A percentile compares a stretch with the other conserved stretches of the same genome.
phyloP scores from a whole-genome alignment of 2,888 invertebrate genomes.

The Syrista parreyssii region DNA sequence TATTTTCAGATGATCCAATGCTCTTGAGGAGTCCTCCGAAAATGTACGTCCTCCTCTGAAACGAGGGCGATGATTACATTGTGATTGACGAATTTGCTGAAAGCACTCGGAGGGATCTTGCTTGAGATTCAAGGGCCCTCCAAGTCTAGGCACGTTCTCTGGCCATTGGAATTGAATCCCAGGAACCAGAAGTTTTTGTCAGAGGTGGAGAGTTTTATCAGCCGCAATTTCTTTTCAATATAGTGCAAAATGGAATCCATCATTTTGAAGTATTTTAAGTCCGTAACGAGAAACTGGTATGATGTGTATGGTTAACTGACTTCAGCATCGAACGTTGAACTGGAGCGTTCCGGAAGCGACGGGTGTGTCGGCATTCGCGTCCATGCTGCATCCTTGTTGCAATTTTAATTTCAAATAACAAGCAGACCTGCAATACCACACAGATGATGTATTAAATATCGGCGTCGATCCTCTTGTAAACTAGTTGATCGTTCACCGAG shows the following conservation, averaged over 20 bases:
- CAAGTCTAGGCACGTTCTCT: neutral
- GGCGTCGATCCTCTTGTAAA: neutral
- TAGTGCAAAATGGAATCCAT: neutral
- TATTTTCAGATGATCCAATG: neutral
- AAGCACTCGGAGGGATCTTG: neutral
- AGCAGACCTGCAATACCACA: neutral
- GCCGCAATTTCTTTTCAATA: neutral
- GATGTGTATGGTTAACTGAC: neutral
- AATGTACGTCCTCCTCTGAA: neutral
- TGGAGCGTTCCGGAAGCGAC: neutral
- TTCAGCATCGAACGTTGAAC: conserved; percentile 4
- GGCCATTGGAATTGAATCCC: neutral
- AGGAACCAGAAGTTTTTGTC: neutral
- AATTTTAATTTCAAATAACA: neutral
- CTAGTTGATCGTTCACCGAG: neutral
- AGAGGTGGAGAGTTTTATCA: neutral
- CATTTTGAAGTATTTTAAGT: neutral
- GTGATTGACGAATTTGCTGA: neutral
- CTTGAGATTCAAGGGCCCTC: neutral
- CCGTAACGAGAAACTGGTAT: neutral
- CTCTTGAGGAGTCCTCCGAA: neutral
- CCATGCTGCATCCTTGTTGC: neutral
- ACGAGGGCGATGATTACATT: neutral
- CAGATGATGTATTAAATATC: neutral
- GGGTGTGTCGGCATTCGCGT: neutral